Base-by-base conservation (phyloP, 2,888 invertebrate genomes). In the Thymelicus sylvestris region DNA sequence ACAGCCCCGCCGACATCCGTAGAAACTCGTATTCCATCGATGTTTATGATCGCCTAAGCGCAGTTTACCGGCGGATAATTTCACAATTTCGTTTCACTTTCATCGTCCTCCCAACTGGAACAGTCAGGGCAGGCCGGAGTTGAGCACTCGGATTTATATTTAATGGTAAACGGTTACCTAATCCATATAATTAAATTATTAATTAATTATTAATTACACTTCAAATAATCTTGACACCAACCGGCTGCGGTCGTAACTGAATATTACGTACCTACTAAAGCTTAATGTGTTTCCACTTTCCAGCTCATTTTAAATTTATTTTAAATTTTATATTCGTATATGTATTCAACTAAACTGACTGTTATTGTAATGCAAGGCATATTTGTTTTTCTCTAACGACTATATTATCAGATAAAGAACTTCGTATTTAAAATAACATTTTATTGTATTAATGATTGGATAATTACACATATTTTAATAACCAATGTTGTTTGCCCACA, bases 31-130 rank as follows among this genome's bases (percentile, higher is more conserved):
- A 75, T 67, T 81, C 80, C 82, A 86, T 85, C 52, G 68, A 75
- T 64, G 44, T 31, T 70, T 38, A 66, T 64, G 72, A 74, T 77
- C 76, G 79, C 76, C 75, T 75, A 79, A 76, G 76, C 75, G 38
- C 50, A 47, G 67, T 52, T 44, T 71, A 71, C 48, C 66, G 78
- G 77, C 78, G 81, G 79, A 81, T 72, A 80, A 80, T 87, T 88
- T 86, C 86, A 86, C 86, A 72, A 83, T 82, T 85, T 83, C 76
- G 85, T 86, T 83, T 87, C 89, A 90, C 87, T 89, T 90, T 89
- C 87, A 80, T 83, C 41, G 44, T 67, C 61, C 52, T 60, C 39
- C 41, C 52, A 55, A 62, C 41, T 41, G 39, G 61, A 67, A 62
- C 67, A 8, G 24, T 52, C 50, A 19, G 12, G 15, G 6, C 50